A percentile compares a stretch with the other conserved stretches of the same genome.
Evolutionary conservation across 2,888 invertebrate genomes (phyloP).

Genomic region (Carterocephalus palaemon): DNA sequence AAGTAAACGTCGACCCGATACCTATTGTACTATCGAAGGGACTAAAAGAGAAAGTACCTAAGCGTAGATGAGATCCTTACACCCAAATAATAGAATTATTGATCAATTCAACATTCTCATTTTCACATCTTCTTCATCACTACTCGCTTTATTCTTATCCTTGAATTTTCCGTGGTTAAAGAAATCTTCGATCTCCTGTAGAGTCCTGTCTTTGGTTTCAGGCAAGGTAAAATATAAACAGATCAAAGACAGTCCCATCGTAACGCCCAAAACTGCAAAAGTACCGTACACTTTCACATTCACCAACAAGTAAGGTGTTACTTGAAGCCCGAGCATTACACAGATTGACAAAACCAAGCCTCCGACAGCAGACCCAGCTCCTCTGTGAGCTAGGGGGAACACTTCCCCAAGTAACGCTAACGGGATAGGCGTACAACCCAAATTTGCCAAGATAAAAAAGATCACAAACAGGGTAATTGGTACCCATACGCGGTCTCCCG

Average conservation of each 20-base stretch:
- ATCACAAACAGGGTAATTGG: constrained; percentile 43
- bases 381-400: constrained; percentile 53
- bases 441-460: constrained; percentile 51
- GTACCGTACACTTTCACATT: constrained; percentile 50
- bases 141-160: constrained; percentile 28
- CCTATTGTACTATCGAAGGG: too few relatives aligned
- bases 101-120: constrained; percentile 28
- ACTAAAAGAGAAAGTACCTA: too few relatives aligned
- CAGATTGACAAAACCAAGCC: constrained; percentile 43
- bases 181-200: constrained; percentile 43
- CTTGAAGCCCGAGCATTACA: constrained; percentile 44
- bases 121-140: constrained; percentile 38
- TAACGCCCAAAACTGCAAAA: constrained; percentile 47
- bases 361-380: constrained; percentile 41
- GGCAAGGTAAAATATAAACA: constrained; percentile 38
- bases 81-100: too few relatives aligned
- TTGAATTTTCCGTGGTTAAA: constrained; percentile 42
- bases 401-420: constrained; percentile 55
- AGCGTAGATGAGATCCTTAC: too few relatives aligned
- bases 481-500: constrained; percentile 41
- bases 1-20: too few relatives aligned
- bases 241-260: constrained; percentile 34
- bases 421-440: constrained; percentile 58
- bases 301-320: constrained; percentile 45
- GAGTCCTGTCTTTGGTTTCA: constrained; percentile 43